Evolutionary conservation across 2,113 vertebrate genomes (phyloP), one percentile per base, ranked within the genome.

Genomic region (Bufo gargarizans): DNA sequence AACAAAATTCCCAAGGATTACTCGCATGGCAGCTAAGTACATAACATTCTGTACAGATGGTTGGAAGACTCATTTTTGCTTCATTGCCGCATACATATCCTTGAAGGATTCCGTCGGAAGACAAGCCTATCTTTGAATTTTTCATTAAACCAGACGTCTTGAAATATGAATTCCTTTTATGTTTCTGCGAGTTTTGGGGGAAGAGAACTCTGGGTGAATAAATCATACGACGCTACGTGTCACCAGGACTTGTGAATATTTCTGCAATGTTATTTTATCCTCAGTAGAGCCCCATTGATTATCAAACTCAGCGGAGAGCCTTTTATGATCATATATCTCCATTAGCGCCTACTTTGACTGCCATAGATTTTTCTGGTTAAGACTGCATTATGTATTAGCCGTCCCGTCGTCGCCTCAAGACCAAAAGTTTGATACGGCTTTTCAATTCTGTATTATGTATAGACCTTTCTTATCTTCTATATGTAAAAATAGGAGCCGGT

Each of bases 261-360:
- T 96, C 95, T 95, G 93, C 96, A 97, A 97, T 97, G 96, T 97
- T 97, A 97, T 96, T 96, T 95, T 97, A 96, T 97, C 95, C 96
- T 97, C 95, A 96, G 96, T 94, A 96, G 93, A 95, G 96, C 95
- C 94, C 96, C 96, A 99, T 99, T 98, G 98, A 98, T 98, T 99
- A 97, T 97, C 96, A 99, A 97, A 98, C 97, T 97, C 97, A 97
- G 96, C 96, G 95, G 96, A 97, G 97, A 99, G 96, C 95, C 94
- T 96, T 97, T 97, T 97, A 97, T 95, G 96, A 96, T 97, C 96
- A 98, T 99, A 98, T 96, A 97, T 99, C 97, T 99, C 97, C 97
- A 99, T 99, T 99, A 99, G 96, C 94, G 95, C 94, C 91, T 95
- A 94, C 95, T 95, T 97, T 98, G 97, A 98, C 96, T 97, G 96